Base-by-base conservation (phyloP, 2,113 vertebrate species). In the Stigmatopora nigra region DNA sequence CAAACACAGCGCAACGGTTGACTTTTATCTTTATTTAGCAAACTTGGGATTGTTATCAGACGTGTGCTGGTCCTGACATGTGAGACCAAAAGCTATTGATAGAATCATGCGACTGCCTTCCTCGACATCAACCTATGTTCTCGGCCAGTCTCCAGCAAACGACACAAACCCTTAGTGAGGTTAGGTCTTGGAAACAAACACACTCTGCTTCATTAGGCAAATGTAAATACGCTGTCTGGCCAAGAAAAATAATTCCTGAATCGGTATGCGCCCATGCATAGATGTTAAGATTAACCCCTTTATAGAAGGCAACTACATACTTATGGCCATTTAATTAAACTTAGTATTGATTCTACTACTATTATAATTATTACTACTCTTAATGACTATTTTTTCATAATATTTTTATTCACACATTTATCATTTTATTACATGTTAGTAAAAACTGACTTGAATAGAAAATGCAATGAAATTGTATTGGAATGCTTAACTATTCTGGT, bases 11-110 rank as follows among this genome's bases (percentile, higher is more conserved):
- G 13, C 12, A 52, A 5, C 0, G 15, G 11, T 46, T 38, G 19
- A 5, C n/a, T 44, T 45, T 61, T 69, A 55, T 70, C 48, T 58
- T 67, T 70, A 60, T 64, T 16, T 66, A 61, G 46, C 51, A 62
- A 61, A 63, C 31, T 35, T 41, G 25, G 15, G 51, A 48, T 36
- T 19, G 36, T 77, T 77, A 77, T 77, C 73, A 69, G 65, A 63
- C 60, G 41, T 25, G 35, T 47, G 67, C 72, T 14, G 65, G 67
- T 63, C 1, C 16, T 70, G 68, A 64, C 65, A 65, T 49, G 61
- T 3, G 15, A 70, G 67, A 68, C 61, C 10, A 73, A 31, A 31
- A 69, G 36, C 65, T 61, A 71, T 59, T 63, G 67, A 67, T 58
- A 63, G 63, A 35, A 71, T 35, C 6, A 3, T 4, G 41, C 67